These are phyloP conservation scores for Nineta flava DNA, from an alignment of 2,888 invertebrate species.

Conservation along the genomic window DNA sequence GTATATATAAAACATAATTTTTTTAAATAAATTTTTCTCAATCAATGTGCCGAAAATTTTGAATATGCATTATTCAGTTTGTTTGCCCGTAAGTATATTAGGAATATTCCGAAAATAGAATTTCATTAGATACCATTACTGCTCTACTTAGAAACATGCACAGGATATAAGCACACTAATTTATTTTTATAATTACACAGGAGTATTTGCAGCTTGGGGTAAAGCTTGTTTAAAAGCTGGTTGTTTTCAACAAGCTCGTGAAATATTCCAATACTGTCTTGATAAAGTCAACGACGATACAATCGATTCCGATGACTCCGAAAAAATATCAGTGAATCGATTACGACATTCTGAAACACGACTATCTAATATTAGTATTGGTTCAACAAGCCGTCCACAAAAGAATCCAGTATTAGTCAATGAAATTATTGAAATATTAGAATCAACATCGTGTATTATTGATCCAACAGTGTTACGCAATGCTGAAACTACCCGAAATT, in stretches of 20 bases:
- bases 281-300: slow-evolving; percentile 28
- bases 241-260: slow-evolving; percentile 57
- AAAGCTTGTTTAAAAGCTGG: slow-evolving; percentile 67
- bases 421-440: slow-evolving; percentile 54
- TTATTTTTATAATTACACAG: slow-evolving; percentile 19
- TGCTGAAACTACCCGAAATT: slow-evolving; percentile 22
- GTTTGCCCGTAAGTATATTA: too few relatives aligned
- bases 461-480: slow-evolving; percentile 33
- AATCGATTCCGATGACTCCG: slow-evolving; percentile 7
- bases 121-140: too few relatives aligned
- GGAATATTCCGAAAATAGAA: too few relatives aligned
- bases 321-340: background rate
- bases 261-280: slow-evolving; percentile 49
- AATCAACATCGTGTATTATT: slow-evolving; percentile 39
- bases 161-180: too few relatives aligned
- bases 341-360: slow-evolving; percentile 5
- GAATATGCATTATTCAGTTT: too few relatives aligned
- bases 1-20: too few relatives aligned
- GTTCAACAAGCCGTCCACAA: slow-evolving; percentile 25
- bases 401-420: slow-evolving; percentile 50
- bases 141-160: too few relatives aligned
- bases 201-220: slow-evolving; percentile 81
- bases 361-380: slow-evolving; percentile 1
- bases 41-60: too few relatives aligned
- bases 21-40: too few relatives aligned